Conservation (phyloP, 2,888 invertebrate genomes). For the Archips xylosteana region DNA sequence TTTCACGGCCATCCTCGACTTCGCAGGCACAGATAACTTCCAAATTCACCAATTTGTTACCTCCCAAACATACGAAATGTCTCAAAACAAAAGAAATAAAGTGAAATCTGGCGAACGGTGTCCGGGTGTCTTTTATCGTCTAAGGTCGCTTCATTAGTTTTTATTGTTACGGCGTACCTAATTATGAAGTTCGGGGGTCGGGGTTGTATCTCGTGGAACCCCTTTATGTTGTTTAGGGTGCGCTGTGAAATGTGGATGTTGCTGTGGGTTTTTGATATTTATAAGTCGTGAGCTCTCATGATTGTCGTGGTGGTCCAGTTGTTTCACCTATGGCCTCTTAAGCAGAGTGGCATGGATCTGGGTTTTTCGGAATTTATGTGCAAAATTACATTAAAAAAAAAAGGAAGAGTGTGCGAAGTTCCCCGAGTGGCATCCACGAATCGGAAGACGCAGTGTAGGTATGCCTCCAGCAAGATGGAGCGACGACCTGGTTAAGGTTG, state of each 20-base stretch:
- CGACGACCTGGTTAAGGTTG: no score
- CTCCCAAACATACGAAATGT: slow-evolving; percentile 2
- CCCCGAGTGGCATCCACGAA: no score
- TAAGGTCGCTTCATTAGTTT: slow-evolving; percentile 44
- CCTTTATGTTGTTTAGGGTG: slow-evolving; percentile 16
- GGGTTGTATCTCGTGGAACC: slow-evolving; percentile 16
- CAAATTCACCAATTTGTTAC: background rate
- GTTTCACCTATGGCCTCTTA: no score
- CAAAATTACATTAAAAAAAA: no score
- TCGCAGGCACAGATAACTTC: background rate
- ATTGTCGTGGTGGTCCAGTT: no score
- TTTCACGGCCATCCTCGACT: background rate
- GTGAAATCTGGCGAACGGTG: slow-evolving; percentile 40
- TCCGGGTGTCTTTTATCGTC: slow-evolving; percentile 43
- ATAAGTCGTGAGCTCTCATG: background rate
- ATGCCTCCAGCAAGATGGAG: no score
- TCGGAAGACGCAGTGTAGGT: no score
- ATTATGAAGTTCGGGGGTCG: slow-evolving; percentile 43
- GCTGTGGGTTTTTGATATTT: background rate
- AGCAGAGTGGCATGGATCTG: no score
- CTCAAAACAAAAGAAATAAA: slow-evolving; percentile 39
- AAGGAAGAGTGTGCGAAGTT: no score
- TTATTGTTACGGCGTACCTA: slow-evolving; percentile 43
- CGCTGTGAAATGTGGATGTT: background rate
- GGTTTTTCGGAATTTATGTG: no score